These are phyloP conservation scores for Hylomyscus alleni DNA, from an alignment of 2,797 vertebrate genomes.

Conservation along the genomic window DNA sequence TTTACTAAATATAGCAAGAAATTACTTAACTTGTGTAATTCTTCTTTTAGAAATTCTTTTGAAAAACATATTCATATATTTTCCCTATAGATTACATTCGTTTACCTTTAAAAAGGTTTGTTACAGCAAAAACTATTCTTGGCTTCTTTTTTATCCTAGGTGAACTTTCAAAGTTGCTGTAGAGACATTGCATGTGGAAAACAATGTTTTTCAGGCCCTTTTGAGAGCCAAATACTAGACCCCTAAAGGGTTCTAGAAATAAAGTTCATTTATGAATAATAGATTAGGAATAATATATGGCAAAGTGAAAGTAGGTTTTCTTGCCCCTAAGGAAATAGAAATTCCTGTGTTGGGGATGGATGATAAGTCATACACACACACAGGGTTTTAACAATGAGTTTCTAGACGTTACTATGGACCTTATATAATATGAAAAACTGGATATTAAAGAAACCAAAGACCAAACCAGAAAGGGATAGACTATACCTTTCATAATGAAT, in stretches of 20 bases:
- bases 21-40: not conserved
- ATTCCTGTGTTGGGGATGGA: not conserved
- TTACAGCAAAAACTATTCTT: slow-evolving; percentile 14
- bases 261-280: slow-evolving; percentile 72
- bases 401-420: not conserved
- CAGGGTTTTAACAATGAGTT: not conserved
- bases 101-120: not conserved
- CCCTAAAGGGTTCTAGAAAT: slow-evolving; percentile 46
- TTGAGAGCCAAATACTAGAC: slow-evolving; percentile 52
- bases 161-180: slow-evolving; percentile 45
- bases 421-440: not conserved
- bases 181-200: slow-evolving; percentile 11
- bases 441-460: not conserved
- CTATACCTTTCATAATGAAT: not conserved
- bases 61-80: not conserved
- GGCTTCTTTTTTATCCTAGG: not conserved
- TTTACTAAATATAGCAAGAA: not conserved
- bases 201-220: not conserved
- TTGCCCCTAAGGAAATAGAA: slow-evolving; percentile 45
- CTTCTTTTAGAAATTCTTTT: slow-evolving; percentile 14
- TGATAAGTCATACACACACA: slow-evolving; percentile 26
- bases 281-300: slow-evolving; percentile 56
- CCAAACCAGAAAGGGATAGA: not conserved
- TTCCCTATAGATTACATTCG: slow-evolving; percentile 6
- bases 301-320: slow-evolving; percentile 50